A percentile compares a stretch with the other conserved stretches of the same genome.
phyloP scores from a whole-genome alignment of 2,113 vertebrate genomes.

The Parus major region DNA sequence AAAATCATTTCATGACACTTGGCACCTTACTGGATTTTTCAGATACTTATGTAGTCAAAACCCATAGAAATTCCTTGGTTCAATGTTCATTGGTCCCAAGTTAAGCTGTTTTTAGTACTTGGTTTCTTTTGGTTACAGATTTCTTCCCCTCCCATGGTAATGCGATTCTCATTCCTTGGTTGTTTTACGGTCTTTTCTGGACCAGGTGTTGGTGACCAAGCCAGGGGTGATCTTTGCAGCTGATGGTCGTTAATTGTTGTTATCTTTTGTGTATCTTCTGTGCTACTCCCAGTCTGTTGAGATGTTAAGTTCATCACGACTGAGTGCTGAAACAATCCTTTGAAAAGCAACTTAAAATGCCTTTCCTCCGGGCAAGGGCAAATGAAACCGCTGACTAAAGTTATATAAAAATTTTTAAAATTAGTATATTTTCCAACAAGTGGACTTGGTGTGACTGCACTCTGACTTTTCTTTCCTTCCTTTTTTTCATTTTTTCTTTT shows the following conservation, averaged over 20 bases:
- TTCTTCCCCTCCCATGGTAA: not conserved
- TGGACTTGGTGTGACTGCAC: too few relatives aligned
- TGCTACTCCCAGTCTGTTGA: not conserved
- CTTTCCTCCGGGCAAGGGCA: rapidly evolving
- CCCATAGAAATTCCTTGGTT: not conserved
- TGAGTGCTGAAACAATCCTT: not conserved
- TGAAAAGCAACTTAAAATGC: not conserved
- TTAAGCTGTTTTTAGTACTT: not conserved
- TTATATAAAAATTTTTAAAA: not conserved
- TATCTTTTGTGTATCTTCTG: not conserved
- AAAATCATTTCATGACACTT: not conserved
- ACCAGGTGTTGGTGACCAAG: not conserved
- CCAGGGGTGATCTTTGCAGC: not conserved
- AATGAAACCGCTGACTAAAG: not conserved
- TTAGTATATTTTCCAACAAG: not conserved
- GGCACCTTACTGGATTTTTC: not conserved
- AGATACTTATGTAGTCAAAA: not conserved
- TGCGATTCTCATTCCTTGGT: not conserved
- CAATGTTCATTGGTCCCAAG: not conserved
- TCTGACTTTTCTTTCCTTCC: too few relatives aligned
- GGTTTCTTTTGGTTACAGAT: not conserved
- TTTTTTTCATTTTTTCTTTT: rapidly evolving
- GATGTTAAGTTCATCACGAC: not conserved
- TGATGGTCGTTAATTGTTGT: not conserved
- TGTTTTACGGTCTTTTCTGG: not conserved